phyloP scores from a whole-genome alignment of 2,797 vertebrate genomes.

The Heliangelus exortis region DNA sequence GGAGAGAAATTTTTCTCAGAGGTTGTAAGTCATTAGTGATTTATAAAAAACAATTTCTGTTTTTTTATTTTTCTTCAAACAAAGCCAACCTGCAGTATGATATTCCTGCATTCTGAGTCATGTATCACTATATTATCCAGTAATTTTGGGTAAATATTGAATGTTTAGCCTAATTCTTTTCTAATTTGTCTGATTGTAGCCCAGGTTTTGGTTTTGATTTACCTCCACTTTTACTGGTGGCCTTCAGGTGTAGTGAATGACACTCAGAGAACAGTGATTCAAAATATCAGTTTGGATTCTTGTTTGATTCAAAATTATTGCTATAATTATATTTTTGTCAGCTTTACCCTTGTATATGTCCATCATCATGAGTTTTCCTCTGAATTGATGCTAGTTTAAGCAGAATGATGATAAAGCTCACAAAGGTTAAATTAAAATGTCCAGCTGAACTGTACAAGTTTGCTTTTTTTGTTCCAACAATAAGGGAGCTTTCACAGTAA shows the following conservation, averaged over 20 bases:
- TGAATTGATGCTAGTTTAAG: not conserved
- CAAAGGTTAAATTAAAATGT: not conserved
- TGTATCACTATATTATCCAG: not conserved
- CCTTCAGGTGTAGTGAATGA: not conserved
- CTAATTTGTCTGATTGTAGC: not conserved
- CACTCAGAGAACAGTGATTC: accelerated
- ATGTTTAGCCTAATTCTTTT: not conserved
- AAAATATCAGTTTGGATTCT: not conserved
- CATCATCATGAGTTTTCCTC: not conserved
- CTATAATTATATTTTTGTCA: not conserved
- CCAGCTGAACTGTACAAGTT: not conserved
- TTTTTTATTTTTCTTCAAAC: not conserved
- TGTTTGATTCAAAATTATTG: not conserved
- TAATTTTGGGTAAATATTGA: not conserved
- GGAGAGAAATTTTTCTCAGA: not conserved
- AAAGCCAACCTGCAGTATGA: not conserved
- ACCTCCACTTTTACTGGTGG: not conserved
- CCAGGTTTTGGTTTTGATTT: not conserved
- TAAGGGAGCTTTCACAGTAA: not conserved
- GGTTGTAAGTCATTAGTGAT: not conserved
- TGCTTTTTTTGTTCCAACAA: not conserved
- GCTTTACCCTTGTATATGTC: not conserved
- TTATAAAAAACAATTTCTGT: not conserved
- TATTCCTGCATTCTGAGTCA: not conserved
- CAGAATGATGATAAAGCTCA: not conserved